These are phyloP conservation scores for Sthenelais limicola DNA, from an alignment of 2,888 invertebrate genomes.

Conservation along the genomic window DNA sequence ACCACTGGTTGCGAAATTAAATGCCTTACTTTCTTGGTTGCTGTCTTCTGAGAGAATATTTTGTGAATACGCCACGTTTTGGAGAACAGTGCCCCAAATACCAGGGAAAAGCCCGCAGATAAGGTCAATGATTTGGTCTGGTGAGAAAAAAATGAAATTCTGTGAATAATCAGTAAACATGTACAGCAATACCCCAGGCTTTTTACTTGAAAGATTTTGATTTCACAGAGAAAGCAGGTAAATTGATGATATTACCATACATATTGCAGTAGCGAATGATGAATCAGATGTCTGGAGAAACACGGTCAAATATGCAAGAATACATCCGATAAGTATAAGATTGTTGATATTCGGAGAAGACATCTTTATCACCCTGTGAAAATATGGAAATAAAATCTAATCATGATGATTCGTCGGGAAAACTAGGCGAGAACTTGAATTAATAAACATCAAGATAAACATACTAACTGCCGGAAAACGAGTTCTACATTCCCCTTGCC, in stretches of 20 bases:
- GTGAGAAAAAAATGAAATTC: background rate
- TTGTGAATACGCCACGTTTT: constrained; percentile 39
- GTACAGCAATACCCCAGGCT: background rate
- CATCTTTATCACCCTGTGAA: constrained; percentile 63
- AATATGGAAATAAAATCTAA: no score
- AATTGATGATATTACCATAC: constrained; percentile 12
- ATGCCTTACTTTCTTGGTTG: constrained; percentile 13
- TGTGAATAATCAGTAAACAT: background rate
- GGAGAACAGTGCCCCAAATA: constrained; percentile 37
- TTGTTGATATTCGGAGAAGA: constrained; percentile 66
- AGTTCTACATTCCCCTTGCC: no score
- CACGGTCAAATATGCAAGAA: constrained; percentile 57
- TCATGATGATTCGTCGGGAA: no score
- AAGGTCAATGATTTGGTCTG: constrained; percentile 15
- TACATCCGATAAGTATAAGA: constrained; percentile 58
- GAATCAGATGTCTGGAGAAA: background rate
- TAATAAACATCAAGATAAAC: no score
- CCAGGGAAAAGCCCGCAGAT: constrained; percentile 13
- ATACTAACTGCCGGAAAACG: no score
- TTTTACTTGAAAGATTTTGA: background rate
- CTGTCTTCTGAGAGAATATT: constrained; percentile 22
- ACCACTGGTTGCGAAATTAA: no score
- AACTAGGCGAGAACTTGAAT: no score
- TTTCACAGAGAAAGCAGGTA: background rate
- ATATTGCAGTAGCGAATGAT: background rate